Evolutionary conservation across 2,797 vertebrate species (phyloP).

Genomic region (Sebastes taczanowskii): DNA sequence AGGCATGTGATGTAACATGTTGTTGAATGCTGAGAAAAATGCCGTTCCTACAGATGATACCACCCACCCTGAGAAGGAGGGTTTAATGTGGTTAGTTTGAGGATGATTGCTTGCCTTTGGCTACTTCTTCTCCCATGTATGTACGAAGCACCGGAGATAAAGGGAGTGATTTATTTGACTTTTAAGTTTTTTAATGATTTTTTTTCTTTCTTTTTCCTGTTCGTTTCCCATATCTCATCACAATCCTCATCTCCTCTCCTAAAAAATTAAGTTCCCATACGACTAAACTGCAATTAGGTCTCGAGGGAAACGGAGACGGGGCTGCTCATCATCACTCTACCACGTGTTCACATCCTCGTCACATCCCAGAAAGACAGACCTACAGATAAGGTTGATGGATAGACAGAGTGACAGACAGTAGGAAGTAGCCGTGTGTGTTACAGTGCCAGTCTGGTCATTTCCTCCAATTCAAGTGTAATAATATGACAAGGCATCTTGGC

Average conservation of each 20-base stretch:
- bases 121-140: neutral
- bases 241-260: neutral
- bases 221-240: neutral
- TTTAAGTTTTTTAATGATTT: neutral
- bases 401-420: neutral
- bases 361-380: neutral
- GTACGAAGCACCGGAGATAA: neutral
- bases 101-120: neutral
- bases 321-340: neutral
- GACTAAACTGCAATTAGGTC: neutral
- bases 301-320: no score
- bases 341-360: neutral
- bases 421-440: neutral
- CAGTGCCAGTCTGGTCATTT: conserved; percentile 21
- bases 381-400: neutral
- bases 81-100: neutral
- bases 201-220: neutral
- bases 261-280: neutral
- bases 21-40: neutral
- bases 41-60: neutral
- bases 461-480: conserved; percentile 14
- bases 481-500: conserved; percentile 33
- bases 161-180: neutral
- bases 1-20: neutral
- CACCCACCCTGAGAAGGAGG: neutral